Base-by-base conservation (phyloP, 2,888 invertebrate genomes). In the Nymphalis polychloros region DNA sequence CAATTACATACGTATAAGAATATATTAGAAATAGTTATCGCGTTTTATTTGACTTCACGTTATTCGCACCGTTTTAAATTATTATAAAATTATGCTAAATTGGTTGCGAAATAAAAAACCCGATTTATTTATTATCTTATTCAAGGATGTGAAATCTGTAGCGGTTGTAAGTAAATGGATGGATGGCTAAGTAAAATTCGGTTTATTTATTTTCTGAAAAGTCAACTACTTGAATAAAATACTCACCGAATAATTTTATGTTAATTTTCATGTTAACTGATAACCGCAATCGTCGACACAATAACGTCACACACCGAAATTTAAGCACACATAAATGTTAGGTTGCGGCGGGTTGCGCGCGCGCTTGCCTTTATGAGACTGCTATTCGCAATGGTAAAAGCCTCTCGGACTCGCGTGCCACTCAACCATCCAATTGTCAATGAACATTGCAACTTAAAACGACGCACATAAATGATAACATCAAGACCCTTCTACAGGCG, bases 201-300 rank as follows among this genome's bases (percentile, higher is more conserved):
- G 7, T 8, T 49, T 17, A 7, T 8, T 49, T 49, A 49, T 41
- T 49, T 10, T n/a, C 13, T 35, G 20, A 20, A 59, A 35, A n/a
- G 5, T 59, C 3, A 20, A 23, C 8, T 8, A 41, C 17, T 31
- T 27, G 8, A 59, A 60, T 47, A 50, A 62, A 68, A 50, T 19
- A 79, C 90, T 89, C 78, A 92, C 91, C 90, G 71, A 90, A 90
- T 67, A 84, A 19, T 83, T 89, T 88, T 49, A 91, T 79, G 70
- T 87, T 84, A 71, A 90, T 79, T 80, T 88, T 90, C 91, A 92
- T 92, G 76, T 81, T 88, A 77, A 69, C 53, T 74, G 73, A 72
- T 72, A 66, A 78, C 81, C 78, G 76, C 82, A 82, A 80, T 68
- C 78, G 71, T 79, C 77, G 81, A 78, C 82, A 88, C 85, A 78